Evolutionary conservation across 2,113 vertebrate genomes (phyloP).

Genomic region (Sinocyclocheilus maitianheensis): DNA sequence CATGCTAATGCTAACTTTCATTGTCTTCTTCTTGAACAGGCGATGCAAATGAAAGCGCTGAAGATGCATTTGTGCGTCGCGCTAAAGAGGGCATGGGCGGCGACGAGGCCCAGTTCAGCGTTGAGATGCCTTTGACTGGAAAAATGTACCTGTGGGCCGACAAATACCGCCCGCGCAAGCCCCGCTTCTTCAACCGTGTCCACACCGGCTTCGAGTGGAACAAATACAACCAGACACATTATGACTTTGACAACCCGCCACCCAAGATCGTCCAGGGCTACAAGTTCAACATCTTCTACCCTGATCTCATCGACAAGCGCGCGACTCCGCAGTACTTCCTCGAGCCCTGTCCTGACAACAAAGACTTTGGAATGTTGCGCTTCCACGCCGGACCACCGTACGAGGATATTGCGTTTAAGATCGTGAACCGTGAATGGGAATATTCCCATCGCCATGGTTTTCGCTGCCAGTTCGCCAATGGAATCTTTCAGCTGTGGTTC

Average conservation of each 20-base stretch:
- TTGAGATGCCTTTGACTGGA: conserved; percentile 90
- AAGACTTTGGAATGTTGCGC: conserved; percentile 93
- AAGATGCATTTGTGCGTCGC: conserved; percentile 91
- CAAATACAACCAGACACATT: conserved; percentile 99
- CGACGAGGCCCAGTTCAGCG: conserved; percentile 96
- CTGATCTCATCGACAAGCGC: conserved; percentile 94
- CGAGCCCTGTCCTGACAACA: conserved; percentile 91
- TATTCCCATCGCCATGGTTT: conserved; percentile 96
- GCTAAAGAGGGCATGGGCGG: conserved; percentile 94
- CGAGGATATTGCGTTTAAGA: conserved; percentile 98
- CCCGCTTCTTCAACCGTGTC: conserved; percentile 97
- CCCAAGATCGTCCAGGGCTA: conserved; percentile 98
- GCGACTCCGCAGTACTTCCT: conserved; percentile 96
- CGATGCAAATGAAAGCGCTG: conserved; percentile 87
- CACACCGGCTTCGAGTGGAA: conserved; percentile 99
- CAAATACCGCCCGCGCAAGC: conserved; percentile 97
- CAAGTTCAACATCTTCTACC: conserved; percentile 99
- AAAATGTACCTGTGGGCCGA: conserved; percentile 98
- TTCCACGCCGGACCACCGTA: conserved; percentile 95
- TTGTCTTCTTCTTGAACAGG: conserved; percentile 70
- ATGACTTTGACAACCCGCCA: conserved; percentile 95
- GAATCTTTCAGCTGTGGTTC: conserved; percentile 99
- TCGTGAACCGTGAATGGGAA: conserved; percentile 95
- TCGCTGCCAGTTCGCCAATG: conserved; percentile 97
- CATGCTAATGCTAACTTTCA: neutral